Percentiles rank a stretch among this genome's conserved stretches.
Conservation (phyloP, 92 coral and sea anemone species). For the Blastomussa wellsi region DNA sequence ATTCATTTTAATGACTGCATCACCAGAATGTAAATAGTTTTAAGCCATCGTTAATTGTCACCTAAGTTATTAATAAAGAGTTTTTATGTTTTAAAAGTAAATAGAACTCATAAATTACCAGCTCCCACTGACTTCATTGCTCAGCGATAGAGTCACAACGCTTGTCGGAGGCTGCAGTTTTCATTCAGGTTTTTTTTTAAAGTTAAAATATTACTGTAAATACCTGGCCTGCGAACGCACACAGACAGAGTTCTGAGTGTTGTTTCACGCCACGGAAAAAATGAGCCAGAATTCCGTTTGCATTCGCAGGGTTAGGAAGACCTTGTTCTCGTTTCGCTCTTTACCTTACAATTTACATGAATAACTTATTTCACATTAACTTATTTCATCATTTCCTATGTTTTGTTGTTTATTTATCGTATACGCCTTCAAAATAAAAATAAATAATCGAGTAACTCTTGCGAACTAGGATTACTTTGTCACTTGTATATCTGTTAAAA, state of each 20-base stretch:
- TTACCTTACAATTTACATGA: neutral
- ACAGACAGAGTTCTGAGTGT: neutral
- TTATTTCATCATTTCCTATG: too few relatives aligned
- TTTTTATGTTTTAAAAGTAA: too few relatives aligned
- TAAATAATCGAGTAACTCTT: neutral
- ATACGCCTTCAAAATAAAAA: neutral
- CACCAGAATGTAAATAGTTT: too few relatives aligned
- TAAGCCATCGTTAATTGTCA: too few relatives aligned
- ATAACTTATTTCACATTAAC: neutral
- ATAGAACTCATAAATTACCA: neutral
- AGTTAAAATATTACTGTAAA: neutral
- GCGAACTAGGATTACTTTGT: neutral
- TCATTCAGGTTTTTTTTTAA: neutral
- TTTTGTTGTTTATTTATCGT: neutral
- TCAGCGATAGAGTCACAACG: neutral
- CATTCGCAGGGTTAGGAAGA: too few relatives aligned
- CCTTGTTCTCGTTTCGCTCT: neutral
- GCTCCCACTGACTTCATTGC: neutral
- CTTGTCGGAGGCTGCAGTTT: neutral
- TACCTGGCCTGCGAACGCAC: too few relatives aligned
- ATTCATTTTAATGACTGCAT: too few relatives aligned
- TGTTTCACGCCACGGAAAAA: neutral
- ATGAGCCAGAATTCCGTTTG: too few relatives aligned
- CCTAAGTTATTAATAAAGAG: too few relatives aligned
- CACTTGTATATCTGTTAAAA: too few relatives aligned